Evolutionary conservation across 2,113 vertebrate species (phyloP), one percentile per base, ranked within the genome.

Genomic region (Etia nguti): DNA sequence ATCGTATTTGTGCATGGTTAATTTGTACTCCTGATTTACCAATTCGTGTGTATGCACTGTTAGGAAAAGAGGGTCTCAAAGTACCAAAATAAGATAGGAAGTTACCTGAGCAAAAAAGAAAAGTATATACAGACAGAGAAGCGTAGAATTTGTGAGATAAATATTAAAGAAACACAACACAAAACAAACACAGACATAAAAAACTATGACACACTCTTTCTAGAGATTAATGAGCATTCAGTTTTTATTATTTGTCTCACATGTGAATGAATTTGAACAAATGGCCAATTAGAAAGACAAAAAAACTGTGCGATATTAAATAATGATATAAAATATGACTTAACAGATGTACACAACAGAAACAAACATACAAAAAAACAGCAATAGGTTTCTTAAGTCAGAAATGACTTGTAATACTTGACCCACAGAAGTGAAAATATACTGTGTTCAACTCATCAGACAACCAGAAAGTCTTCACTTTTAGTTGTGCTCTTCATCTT

Each of bases 361-460:
- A 48, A 16, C 15, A 68, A 65, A 62, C 31, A 22, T 8, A 55
- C 7, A 57, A 26, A 62, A 5, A 41, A 43, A 73, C 65, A 46
- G 38, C n/a, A 6, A 0, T 16, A 26, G 24, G 6, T 2, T 50
- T 46, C 13, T 24, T 73, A 10, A 0, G 3, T 18, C 68, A 73
- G 22, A 73, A 73, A 73, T 46, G 22, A 0, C 13, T 22, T 1
- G n/a, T 46, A 46, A 54, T 4, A 54, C 20, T 10, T 54, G 18
- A 54, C 20, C 50, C 9, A 10, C 2, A 10, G 18, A 73, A 10
- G 41, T 26, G 68, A 73, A 46, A 16, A 46, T 73, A 20, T 50
- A 8, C 26, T 48, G 24, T 75, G 15, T 77, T 12, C 6, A 50
- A 4, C 16, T 50, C 43, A 13, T 77, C 6, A 50, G 70, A 31